phyloP scores from a whole-genome alignment of 2,888 invertebrate species.

The Lithophane leautieri region DNA sequence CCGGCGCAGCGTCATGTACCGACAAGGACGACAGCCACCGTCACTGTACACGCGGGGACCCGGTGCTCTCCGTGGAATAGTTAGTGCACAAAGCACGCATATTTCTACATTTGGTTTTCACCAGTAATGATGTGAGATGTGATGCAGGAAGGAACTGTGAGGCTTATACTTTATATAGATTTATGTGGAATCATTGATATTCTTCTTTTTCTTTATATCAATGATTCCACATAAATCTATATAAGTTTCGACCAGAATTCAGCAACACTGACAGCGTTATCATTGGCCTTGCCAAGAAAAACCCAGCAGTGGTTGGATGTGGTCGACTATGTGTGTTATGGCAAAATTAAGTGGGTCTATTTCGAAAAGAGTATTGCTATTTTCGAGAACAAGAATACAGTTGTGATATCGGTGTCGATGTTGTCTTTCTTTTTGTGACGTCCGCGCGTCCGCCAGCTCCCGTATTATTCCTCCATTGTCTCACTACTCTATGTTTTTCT shows the following conservation, averaged over 20 bases:
- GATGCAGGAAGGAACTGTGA: no score
- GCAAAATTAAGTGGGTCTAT: neutral
- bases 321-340: neutral
- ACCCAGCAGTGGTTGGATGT: neutral
- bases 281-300: neutral
- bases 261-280: neutral
- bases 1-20: slow-evolving; percentile 55
- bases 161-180: no score
- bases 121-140: neutral
- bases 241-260: neutral
- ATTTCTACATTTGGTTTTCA: neutral
- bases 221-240: neutral
- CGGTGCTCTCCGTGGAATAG: slow-evolving; percentile 19
- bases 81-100: slow-evolving; percentile 13
- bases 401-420: neutral
- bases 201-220: neutral
- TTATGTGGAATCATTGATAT: no score
- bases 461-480: neutral
- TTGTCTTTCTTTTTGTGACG: neutral
- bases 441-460: no score
- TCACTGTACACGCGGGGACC: slow-evolving; percentile 48
- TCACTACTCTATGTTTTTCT: slow-evolving; percentile 7
- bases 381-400: neutral
- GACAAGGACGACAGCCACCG: slow-evolving; percentile 61
- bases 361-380: neutral